Percentiles rank a stretch among this genome's conserved stretches.
Conservation (phyloP, 2,113 vertebrate species). For the Mystacornis crossleyi region DNA sequence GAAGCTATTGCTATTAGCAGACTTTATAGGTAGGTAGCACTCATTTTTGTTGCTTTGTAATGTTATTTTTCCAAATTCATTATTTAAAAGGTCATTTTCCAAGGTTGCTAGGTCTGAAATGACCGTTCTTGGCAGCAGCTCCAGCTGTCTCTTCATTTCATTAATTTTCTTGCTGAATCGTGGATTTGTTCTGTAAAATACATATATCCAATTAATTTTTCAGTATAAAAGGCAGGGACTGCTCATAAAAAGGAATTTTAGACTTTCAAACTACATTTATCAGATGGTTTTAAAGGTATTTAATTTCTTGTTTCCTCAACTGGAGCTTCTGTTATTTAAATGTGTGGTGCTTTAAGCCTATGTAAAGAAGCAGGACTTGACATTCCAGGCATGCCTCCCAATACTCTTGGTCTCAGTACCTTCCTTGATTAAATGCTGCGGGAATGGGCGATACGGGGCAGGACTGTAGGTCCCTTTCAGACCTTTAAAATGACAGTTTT, state of each 20-base stretch:
- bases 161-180: constrained; percentile 56
- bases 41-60: neutral
- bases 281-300: constrained; percentile 12
- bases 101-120: constrained; percentile 34
- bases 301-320: constrained; percentile 28
- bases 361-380: neutral
- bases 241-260: constrained; percentile 16
- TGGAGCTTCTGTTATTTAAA: constrained; percentile 19
- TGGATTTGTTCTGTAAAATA: constrained; percentile 38
- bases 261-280: constrained; percentile 8
- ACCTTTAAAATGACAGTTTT: neutral
- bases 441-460: neutral
- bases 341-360: neutral
- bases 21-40: neutral
- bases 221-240: neutral
- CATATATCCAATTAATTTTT: constrained; percentile 36
- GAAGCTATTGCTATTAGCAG: neutral
- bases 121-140: constrained; percentile 16
- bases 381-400: neutral
- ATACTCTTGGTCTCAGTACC: neutral
- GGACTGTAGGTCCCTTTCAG: neutral
- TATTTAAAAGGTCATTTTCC: constrained; percentile 47
- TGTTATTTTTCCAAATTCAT: neutral
- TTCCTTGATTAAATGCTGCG: neutral
- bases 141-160: constrained; percentile 16